Percentiles rank a stretch among this genome's conserved stretches.
Conservation (phyloP, 2,888 invertebrate genomes). For the Drosophila kambysellisi region DNA sequence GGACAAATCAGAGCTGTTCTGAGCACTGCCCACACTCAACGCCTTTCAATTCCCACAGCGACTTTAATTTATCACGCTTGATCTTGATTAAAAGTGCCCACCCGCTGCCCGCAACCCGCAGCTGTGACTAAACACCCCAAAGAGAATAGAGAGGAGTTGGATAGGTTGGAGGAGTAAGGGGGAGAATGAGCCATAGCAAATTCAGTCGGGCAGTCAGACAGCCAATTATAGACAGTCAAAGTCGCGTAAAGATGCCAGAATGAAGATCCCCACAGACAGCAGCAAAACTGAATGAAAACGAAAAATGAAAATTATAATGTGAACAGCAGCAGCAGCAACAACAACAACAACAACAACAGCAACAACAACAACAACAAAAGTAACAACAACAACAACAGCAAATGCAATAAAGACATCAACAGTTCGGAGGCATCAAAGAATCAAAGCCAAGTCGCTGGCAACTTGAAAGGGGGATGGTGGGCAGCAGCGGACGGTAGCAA, state of each 20-base stretch:
- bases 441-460: conserved; percentile 10
- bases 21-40: conserved; percentile 43
- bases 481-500: conserved; percentile 30
- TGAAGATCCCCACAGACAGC: conserved; percentile 58
- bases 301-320: conserved; percentile 72
- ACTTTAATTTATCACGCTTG: conserved; percentile 65
- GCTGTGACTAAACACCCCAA: conserved; percentile 9
- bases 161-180: not conserved
- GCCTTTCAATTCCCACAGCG: conserved; percentile 54
- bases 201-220: conserved; percentile 61
- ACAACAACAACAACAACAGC: conserved; percentile 13
- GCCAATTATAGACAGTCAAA: conserved; percentile 77
- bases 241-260: conserved; percentile 73
- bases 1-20: conserved; percentile 12
- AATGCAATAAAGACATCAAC: conserved; percentile 80
- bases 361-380: conserved; percentile 26
- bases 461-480: conserved; percentile 2
- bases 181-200: conserved; percentile 37
- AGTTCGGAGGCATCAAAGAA: conserved; percentile 74
- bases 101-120: conserved; percentile 22
- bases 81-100: conserved; percentile 71
- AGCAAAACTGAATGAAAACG: conserved; percentile 64
- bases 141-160: not conserved
- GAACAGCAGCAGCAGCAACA: conserved; percentile 38
- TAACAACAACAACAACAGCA: conserved; percentile 41